Conservation (phyloP, 2,797 vertebrate genomes). For the Sciurus carolinensis region DNA sequence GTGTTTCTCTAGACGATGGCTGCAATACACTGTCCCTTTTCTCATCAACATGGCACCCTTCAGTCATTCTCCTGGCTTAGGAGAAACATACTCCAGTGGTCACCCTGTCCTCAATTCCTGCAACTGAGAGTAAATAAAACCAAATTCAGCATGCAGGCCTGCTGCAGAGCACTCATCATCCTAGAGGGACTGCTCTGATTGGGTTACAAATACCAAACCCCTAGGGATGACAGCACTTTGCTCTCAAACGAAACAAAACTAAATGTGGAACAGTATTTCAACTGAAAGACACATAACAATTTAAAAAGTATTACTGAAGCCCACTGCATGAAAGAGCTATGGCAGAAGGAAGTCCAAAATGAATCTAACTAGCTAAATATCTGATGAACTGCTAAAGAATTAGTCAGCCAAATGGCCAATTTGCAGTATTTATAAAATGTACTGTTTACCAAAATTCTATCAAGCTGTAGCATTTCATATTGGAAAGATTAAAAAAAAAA, state of each 20-base stretch:
- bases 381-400: slow-evolving; percentile 52
- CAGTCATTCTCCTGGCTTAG: neutral
- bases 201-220: neutral
- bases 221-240: slow-evolving; percentile 25
- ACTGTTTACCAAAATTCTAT: slow-evolving; percentile 57
- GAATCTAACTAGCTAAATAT: slow-evolving; percentile 49
- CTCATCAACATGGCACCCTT: neutral
- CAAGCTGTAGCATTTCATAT: slow-evolving; percentile 77
- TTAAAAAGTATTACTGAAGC: slow-evolving; percentile 23
- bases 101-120: slow-evolving; percentile 13
- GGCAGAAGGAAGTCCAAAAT: neutral
- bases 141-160: neutral
- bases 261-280: slow-evolving; percentile 42
- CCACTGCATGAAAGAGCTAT: slow-evolving; percentile 14
- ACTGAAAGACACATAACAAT: slow-evolving; percentile 29
- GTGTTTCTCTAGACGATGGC: neutral
- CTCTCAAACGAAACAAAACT: slow-evolving; percentile 52
- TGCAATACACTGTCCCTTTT: neutral
- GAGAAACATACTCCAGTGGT: slow-evolving; percentile 6
- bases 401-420: slow-evolving; percentile 64
- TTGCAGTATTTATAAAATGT: slow-evolving; percentile 62
- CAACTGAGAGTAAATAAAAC: slow-evolving; percentile 14
- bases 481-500: slow-evolving; percentile 21
- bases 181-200: neutral
- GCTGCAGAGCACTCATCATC: neutral